phyloP scores from a whole-genome alignment of 2,888 invertebrate genomes.

The Pocota personata region DNA sequence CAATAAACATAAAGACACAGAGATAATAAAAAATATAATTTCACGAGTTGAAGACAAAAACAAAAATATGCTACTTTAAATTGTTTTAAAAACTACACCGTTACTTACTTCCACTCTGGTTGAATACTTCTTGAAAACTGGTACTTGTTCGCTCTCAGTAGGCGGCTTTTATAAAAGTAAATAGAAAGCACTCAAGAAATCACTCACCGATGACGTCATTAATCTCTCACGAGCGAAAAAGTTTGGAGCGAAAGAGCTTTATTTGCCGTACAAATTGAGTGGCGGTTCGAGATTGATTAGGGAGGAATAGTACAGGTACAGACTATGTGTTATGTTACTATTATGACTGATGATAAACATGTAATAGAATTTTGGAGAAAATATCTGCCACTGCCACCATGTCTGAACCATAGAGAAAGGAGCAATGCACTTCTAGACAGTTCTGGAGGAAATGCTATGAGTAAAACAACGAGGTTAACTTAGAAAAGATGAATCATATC shows the following conservation, averaged over 20 bases:
- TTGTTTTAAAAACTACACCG: not conserved
- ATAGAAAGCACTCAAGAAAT: slow-evolving; percentile 32
- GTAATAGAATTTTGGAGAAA: not conserved
- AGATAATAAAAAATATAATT: slow-evolving; percentile 33
- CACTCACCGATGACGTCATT: slow-evolving; percentile 31
- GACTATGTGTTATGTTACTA: not conserved
- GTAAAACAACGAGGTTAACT: not conserved
- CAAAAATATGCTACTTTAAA: slow-evolving; percentile 6
- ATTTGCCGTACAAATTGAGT: not conserved
- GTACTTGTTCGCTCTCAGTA: slow-evolving; percentile 73
- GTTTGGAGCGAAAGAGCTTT: not conserved
- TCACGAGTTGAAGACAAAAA: slow-evolving; percentile 31
- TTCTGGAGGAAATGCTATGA: not conserved
- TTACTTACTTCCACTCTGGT: slow-evolving; percentile 66
- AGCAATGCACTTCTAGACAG: not conserved
- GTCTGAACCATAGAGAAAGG: not conserved
- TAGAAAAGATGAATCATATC: no score
- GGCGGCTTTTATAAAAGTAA: slow-evolving; percentile 75
- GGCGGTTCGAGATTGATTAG: not conserved
- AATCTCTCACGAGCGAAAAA: slow-evolving; percentile 28
- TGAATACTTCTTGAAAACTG: slow-evolving; percentile 76
- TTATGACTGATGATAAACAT: not conserved
- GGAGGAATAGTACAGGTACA: not conserved
- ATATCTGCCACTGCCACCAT: no score
- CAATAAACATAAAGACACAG: slow-evolving; percentile 26